Conservation (phyloP, 2,797 vertebrate species). For the Leuciscus waleckii region DNA sequence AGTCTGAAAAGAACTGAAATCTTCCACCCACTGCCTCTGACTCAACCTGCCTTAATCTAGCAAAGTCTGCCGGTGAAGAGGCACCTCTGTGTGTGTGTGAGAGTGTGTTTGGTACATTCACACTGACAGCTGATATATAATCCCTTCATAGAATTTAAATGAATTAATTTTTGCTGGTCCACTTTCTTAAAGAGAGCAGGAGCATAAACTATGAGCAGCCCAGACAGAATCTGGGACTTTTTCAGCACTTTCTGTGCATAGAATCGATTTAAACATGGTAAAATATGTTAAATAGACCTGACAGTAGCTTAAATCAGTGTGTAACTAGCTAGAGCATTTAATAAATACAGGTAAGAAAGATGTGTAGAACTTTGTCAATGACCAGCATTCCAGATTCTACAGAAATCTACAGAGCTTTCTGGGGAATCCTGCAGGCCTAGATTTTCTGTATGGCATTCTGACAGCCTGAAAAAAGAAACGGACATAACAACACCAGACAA, state of each 20-base stretch:
- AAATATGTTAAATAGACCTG: neutral
- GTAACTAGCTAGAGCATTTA: neutral
- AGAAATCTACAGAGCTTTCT: neutral
- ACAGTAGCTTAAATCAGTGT: neutral
- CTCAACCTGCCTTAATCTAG: conserved; percentile 52
- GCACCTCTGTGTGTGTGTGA: conserved; percentile 21
- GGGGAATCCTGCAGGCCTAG: neutral
- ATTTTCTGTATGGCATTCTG: neutral
- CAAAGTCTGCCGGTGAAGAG: conserved; percentile 33
- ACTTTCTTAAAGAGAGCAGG: conserved; percentile 24
- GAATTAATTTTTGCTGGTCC: conserved; percentile 6
- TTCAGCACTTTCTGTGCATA: neutral
- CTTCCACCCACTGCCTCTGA: conserved; percentile 54
- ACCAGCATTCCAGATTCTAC: neutral
- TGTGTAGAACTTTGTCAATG: neutral
- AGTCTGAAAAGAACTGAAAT: conserved; percentile 50
- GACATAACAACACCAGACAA: neutral
- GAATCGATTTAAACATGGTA: neutral
- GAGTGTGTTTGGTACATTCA: conserved; percentile 9
- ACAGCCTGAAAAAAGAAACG: neutral
- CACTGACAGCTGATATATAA: conserved; percentile 41
- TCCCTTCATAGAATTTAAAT: conserved; percentile 34
- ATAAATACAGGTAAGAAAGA: neutral
- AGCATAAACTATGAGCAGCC: neutral
- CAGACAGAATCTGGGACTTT: neutral